Evolutionary conservation across 2,797 vertebrate species (phyloP), one percentile per base, ranked within the genome.

Genomic region (Enteromius treurensis): DNA sequence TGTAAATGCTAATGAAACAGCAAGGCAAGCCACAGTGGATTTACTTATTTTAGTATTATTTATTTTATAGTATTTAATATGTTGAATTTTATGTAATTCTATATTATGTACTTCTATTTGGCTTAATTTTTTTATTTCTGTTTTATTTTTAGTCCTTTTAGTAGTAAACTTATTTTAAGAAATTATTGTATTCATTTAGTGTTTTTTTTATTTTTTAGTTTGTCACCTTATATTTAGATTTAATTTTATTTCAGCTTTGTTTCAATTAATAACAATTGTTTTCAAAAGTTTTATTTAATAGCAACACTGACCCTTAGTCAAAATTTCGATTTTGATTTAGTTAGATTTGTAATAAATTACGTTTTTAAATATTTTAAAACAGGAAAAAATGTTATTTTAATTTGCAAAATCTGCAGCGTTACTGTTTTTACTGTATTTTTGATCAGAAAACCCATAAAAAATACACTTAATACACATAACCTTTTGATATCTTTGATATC

Each of bases 1-100:
- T 53, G 62, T 14, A 40, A 32, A 75, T 67, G 29, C 70, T 64
- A 29, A 76, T 76, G n/a, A 76, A 67, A 55, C n/a, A 9, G 8
- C 23, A 29, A 1, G 10, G 17, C 37, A 21, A 53, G 37, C 19
- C 40, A 11, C 2, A 49, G 3, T 51, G 23, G 45, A n/a, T 14
- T 75, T n/a, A 71, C 19, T 0, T 19, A 49, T 49, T 74, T n/a
- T 13, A n/a, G 4, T 0, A 19, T 62, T 19, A 77, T 21, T 62
- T 26, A 42, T 45, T 29, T 19, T 29, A 62, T 26, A 5, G 7
- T 29, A 21, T n/a, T 19, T 32, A 51, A 51, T 53, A 34, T 34
- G 21, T 53, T 5, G 8, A 3, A 71, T 8, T 5, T 47, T 26
- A 11, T 23, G 21, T 47, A 29, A 5, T 15, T 29, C 14, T 13